Conservation (phyloP, 2,113 vertebrate genomes). For the Mesembrinibis cayennensis region DNA sequence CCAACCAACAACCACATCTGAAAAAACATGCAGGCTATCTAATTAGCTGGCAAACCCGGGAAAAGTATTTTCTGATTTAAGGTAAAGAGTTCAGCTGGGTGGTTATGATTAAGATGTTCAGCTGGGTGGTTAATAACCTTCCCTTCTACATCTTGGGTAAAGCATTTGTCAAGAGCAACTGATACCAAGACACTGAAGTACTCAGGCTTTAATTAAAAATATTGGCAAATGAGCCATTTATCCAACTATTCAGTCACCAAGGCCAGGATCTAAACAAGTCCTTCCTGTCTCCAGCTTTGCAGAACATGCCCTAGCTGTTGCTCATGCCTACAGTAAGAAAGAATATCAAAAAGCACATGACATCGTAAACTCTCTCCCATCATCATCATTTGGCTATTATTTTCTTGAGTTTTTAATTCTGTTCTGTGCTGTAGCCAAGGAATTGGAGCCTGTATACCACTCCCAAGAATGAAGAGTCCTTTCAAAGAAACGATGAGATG, state of each 20-base stretch:
- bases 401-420: constrained; percentile 4
- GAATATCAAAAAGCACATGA: not conserved
- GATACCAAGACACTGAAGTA: not conserved
- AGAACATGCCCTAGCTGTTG: constrained; percentile 14
- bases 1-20: not conserved
- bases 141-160: not conserved
- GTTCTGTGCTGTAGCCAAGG: not conserved
- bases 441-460: not conserved
- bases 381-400: not conserved
- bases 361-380: not conserved
- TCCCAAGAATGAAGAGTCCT: not conserved
- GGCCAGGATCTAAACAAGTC: constrained; percentile 21
- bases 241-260: not conserved
- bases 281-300: constrained; percentile 6
- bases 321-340: not conserved
- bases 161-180: not conserved
- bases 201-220: not conserved
- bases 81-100: not conserved
- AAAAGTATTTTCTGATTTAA: not conserved
- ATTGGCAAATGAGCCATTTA: not conserved
- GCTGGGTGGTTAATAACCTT: not conserved
- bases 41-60: not conserved
- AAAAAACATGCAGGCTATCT: not conserved
- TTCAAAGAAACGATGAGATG: not conserved
- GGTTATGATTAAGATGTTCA: not conserved